Conservation (phyloP, 2,113 vertebrate species). For the Ivindomyrus marchei region DNA sequence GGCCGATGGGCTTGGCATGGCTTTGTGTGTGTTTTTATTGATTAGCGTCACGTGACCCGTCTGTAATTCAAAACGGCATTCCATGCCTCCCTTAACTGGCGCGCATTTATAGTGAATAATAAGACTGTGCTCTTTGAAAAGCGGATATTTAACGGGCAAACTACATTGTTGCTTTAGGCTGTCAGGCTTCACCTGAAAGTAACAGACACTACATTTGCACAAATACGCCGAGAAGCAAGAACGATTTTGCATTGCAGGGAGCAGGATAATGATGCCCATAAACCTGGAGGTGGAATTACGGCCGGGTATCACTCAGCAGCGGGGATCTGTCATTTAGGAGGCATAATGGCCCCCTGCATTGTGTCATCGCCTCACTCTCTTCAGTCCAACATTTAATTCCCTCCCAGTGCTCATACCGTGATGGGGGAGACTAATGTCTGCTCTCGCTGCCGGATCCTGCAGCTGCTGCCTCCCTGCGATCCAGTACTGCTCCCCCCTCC, state of each 20-base stretch:
- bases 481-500: not conserved
- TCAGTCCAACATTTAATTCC: conserved; percentile 2
- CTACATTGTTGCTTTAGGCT: not conserved
- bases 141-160: not conserved
- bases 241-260: not conserved
- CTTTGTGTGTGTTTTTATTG: not conserved
- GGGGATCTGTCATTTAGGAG: conserved; percentile 3
- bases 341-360: not conserved
- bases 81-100: not conserved
- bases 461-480: not conserved
- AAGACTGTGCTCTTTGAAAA: not conserved
- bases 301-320: not conserved
- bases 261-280: conserved; percentile 10
- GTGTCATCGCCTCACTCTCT: not conserved
- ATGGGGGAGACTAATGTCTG: conserved; percentile 8
- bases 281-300: conserved; percentile 5
- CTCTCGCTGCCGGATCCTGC: not conserved
- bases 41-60: not conserved
- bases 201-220: not conserved
- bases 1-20: not conserved
- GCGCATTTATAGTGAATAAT: not conserved
- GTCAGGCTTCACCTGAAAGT: not conserved
- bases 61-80: not conserved
- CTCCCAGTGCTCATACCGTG: not conserved
- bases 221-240: not conserved